Evolutionary conservation across 1,140 invertebrate genomes (phyloP).

Genomic region (Belonocnema kinseyi): DNA sequence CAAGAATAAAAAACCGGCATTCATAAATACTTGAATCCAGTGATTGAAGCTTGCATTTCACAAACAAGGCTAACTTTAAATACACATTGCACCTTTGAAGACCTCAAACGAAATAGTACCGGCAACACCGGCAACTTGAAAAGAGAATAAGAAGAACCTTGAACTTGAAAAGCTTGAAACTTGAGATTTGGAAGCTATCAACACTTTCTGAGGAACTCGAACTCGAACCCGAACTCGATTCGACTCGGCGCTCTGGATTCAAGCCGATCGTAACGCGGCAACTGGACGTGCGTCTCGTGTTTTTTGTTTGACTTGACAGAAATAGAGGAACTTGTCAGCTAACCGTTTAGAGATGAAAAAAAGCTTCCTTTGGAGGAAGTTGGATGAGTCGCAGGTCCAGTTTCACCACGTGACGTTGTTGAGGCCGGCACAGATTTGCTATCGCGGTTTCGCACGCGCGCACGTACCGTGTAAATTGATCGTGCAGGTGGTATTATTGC

Average conservation of each 20-base stretch:
- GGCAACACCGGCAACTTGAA: background rate
- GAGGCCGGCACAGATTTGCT: background rate
- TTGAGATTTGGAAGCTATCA: background rate
- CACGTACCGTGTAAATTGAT: conserved; percentile 94
- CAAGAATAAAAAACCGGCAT: background rate
- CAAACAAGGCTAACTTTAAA: background rate
- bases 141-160: background rate
- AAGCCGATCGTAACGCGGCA: conserved; percentile 11
- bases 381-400: background rate
- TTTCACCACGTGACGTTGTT: background rate
- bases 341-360: background rate
- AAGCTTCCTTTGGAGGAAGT: background rate
- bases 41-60: background rate
- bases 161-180: background rate
- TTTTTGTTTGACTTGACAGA: conserved; percentile 16
- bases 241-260: conserved; percentile 23
- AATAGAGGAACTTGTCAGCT: background rate
- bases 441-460: conserved; percentile 40
- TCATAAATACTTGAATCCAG: background rate
- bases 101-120: background rate
- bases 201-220: conserved; percentile 16
- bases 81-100: background rate
- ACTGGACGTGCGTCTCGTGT: conserved; percentile 19
- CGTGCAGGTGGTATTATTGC: conserved; percentile 96
- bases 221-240: conserved; percentile 28